A percentile compares a stretch with the other conserved stretches of the same genome.
Evolutionary conservation across 2,797 vertebrate genomes (phyloP).

Genomic region (Betta splendens): DNA sequence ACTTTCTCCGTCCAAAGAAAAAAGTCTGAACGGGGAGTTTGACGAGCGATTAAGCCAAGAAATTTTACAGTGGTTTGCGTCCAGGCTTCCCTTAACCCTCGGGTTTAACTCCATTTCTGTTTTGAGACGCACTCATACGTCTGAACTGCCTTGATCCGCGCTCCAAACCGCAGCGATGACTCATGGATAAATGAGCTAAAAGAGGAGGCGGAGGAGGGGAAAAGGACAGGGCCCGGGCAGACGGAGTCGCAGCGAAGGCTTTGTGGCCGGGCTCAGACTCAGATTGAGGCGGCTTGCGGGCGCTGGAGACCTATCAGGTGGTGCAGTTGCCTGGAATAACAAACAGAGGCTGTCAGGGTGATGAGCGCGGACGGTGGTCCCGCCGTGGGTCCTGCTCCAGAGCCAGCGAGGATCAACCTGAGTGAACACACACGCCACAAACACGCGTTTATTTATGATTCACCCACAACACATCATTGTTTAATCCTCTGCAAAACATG

Average conservation of each 20-base stretch:
- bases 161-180: constrained; percentile 83
- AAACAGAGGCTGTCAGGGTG: constrained; percentile 68
- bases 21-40: constrained; percentile 47
- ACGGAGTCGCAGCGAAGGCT: constrained; percentile 65
- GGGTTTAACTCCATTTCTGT: constrained; percentile 63
- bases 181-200: constrained; percentile 78
- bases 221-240: constrained; percentile 54
- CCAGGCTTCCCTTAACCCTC: constrained; percentile 53
- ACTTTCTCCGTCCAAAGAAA: constrained; percentile 45
- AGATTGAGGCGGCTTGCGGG: constrained; percentile 60
- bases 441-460: constrained; percentile 52
- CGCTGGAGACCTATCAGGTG: constrained; percentile 64
- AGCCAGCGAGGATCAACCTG: no score
- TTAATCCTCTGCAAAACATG: constrained; percentile 13
- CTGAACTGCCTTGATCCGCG: constrained; percentile 66
- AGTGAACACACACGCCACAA: no score
- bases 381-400: constrained; percentile 40
- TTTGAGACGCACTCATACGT: constrained; percentile 59
- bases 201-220: constrained; percentile 31
- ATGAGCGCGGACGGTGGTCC: constrained; percentile 74
- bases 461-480: constrained; percentile 14
- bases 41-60: constrained; percentile 59
- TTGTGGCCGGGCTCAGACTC: constrained; percentile 62
- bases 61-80: constrained; percentile 55
- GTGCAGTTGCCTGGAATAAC: constrained; percentile 72